Evolutionary conservation across 2,113 vertebrate genomes (phyloP), one percentile per base, ranked within the genome.

Genomic region (Marcusenius ussheri): DNA sequence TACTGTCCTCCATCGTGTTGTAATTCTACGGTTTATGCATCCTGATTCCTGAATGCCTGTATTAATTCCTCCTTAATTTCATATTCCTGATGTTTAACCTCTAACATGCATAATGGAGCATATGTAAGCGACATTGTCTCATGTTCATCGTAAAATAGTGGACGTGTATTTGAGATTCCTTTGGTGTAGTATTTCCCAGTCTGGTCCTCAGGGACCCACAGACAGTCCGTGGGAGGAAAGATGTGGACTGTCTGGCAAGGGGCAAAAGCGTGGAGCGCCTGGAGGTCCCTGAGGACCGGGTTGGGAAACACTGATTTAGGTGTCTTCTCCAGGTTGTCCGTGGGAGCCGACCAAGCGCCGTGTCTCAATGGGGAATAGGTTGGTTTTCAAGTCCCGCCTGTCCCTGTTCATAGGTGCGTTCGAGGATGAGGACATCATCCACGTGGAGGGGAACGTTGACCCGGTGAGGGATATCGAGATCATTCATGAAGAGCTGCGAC

Each of bases 371-470:
- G 35, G 27, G 31, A 77, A 77, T 17, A 9, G 42, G 80, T 21
- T 11, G 19, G 17, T 1, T 13, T 39, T 58, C 24, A 10, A 2
- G 2, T 21, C 5, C 10, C 17, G n/a, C 42, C 21, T 46, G 39
- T 62, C 13, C 89, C 45, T 90, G 1, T 86, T 62, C 46, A 21
- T 53, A 96, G 95, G 98, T 92, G 97, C 98, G 0, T 99, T 99
- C 93, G 98, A 99, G 91, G 98, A 99, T 91, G 98, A 99, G 94
- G 98, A 99, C 92, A 99, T 99, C 88, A 97, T 98, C 31, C 98
- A 99, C 0, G 96, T 99, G 92, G 98, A 99, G 96, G 98, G 98
- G 90, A 98, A 96, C 2, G 97, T 99, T 13, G 97, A 99, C 95
- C 98, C 98, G 11, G 97, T 99, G 91, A 97, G 98, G 92, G 98